These are phyloP conservation scores for Corydoras sp. DNA, from an alignment of 2,113 vertebrate genomes.

Conservation along the genomic window DNA sequence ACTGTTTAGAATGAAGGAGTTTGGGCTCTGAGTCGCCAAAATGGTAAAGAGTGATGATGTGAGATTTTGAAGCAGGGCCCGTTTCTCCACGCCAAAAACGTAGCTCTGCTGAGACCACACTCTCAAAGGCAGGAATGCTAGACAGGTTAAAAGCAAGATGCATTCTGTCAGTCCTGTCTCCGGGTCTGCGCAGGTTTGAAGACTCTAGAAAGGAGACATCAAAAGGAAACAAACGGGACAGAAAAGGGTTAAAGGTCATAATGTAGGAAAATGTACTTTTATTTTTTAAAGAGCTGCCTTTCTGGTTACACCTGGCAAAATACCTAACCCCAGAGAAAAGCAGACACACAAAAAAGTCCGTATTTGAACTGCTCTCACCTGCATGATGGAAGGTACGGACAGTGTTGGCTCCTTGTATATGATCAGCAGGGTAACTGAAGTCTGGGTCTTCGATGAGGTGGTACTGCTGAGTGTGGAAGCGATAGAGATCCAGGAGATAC, in stretches of 20 bases:
- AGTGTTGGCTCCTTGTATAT: slow-evolving; percentile 70
- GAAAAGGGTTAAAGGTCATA: background rate
- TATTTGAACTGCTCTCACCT: slow-evolving; percentile 50
- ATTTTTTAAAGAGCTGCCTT: too few species aligned
- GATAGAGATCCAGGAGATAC: slow-evolving; percentile 73
- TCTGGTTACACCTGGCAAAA: slow-evolving; percentile 1
- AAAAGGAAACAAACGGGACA: background rate
- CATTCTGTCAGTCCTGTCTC: slow-evolving; percentile 42
- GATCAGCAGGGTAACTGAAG: slow-evolving; percentile 66
- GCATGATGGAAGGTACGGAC: slow-evolving; percentile 71
- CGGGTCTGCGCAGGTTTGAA: slow-evolving; percentile 29
- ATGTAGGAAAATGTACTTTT: too few species aligned
- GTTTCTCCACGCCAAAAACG: slow-evolving; percentile 54
- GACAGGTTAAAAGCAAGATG: slow-evolving; percentile 72
- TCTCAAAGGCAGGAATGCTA: slow-evolving; percentile 70
- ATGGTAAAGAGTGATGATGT: slow-evolving; percentile 64
- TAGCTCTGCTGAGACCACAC: slow-evolving; percentile 69
- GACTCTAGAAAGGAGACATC: slow-evolving; percentile 34
- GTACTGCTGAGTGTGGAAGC: slow-evolving; percentile 68
- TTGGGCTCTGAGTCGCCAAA: slow-evolving; percentile 44
- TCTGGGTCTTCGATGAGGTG: slow-evolving; percentile 63
- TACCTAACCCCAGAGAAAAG: slow-evolving; percentile 6
- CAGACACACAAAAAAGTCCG: slow-evolving; percentile 15
- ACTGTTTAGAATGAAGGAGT: slow-evolving; percentile 62
- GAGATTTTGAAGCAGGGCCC: slow-evolving; percentile 39